Evolutionary conservation across 35 echinoderm and acorn worm species (phyloP).

Genomic region (Ptychodera flava): DNA sequence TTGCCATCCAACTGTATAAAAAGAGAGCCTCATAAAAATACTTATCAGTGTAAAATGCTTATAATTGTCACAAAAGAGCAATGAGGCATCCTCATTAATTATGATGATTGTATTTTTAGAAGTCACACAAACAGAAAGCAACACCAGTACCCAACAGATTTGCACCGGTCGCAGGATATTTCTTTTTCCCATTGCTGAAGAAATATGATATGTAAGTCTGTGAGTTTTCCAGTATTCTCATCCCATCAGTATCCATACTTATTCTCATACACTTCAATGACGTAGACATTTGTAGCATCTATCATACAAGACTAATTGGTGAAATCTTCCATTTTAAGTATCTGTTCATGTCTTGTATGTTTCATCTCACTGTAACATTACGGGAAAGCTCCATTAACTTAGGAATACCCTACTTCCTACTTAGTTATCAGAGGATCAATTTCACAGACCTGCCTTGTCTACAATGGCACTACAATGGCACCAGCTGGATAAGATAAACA

Average conservation of each 20-base stretch:
- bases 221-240: not conserved
- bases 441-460: too few relatives aligned
- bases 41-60: not conserved
- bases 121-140: conserved; percentile 16
- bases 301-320: not conserved
- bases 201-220: conserved; percentile 75
- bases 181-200: conserved; percentile 93
- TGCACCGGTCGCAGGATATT: conserved; percentile 73
- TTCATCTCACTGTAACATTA: too few relatives aligned
- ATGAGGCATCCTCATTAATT: not conserved
- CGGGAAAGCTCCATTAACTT: too few relatives aligned
- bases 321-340: not conserved
- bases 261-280: too few relatives aligned
- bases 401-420: too few relatives aligned
- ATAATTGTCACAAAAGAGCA: not conserved
- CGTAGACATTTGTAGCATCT: too few relatives aligned
- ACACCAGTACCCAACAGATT: conserved; percentile 65
- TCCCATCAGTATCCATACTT: not conserved
- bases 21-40: too few relatives aligned
- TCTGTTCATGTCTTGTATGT: not conserved
- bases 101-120: too few relatives aligned
- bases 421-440: too few relatives aligned
- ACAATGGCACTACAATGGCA: too few relatives aligned
- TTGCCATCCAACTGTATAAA: too few relatives aligned
- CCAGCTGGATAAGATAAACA: too few relatives aligned